Conservation (phyloP, 2,888 invertebrate genomes). For the Malthinus seriepunctatus region DNA sequence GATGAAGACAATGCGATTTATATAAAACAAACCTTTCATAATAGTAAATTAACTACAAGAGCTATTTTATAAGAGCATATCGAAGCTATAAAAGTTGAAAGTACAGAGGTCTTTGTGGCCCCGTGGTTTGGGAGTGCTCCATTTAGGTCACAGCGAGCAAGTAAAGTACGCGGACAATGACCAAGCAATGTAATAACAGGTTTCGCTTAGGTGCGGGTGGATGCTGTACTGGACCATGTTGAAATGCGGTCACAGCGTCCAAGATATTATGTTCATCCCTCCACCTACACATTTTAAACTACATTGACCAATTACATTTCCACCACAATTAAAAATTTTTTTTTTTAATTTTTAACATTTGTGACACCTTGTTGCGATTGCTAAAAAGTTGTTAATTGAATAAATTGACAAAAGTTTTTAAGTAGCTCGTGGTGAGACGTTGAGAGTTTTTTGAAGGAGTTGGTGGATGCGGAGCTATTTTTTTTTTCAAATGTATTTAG, state of each 20-base stretch:
- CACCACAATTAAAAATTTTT: no score
- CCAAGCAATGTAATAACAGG: constrained; percentile 50
- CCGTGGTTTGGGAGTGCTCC: constrained; percentile 48
- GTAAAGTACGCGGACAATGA: constrained; percentile 51
- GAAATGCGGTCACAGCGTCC: constrained; percentile 41
- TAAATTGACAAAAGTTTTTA: no score
- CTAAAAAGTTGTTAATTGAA: no score
- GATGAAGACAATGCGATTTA: background rate
- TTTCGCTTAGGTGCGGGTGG: constrained; percentile 52
- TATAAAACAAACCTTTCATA: background rate
- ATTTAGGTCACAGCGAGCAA: constrained; percentile 50
- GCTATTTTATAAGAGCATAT: background rate
- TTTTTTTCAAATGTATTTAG: constrained; percentile 8
- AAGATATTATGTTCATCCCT: constrained; percentile 40
- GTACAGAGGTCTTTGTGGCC: constrained; percentile 38
- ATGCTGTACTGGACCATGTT: constrained; percentile 43
- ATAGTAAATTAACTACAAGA: background rate
- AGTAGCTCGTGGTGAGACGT: no score
- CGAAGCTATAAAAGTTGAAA: constrained; percentile 26
- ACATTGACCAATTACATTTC: no score
- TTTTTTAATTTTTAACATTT: no score
- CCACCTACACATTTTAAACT: constrained; percentile 34
- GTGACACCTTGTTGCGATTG: no score
- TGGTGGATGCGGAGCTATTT: no score
- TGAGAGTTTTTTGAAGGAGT: no score